Evolutionary conservation across 2,888 invertebrate genomes (phyloP).

Genomic region (Apotomis betuletana): DNA sequence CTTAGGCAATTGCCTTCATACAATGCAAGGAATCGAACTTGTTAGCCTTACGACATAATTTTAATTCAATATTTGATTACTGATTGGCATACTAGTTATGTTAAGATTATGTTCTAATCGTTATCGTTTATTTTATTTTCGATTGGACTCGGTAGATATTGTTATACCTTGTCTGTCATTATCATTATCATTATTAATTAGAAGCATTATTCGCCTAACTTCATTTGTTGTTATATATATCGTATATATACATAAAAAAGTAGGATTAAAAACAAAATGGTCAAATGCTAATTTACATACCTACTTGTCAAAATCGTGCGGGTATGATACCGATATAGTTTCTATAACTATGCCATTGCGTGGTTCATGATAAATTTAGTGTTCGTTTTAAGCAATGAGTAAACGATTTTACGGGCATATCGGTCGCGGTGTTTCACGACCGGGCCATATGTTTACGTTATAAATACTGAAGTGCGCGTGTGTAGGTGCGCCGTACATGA

Average conservation of each 20-base stretch:
- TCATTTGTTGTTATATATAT: too few species aligned
- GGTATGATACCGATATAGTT: neutral
- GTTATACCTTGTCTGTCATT: too few species aligned
- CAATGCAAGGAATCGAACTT: neutral
- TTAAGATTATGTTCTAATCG: too few species aligned
- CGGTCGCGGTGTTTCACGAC: conserved; percentile 59
- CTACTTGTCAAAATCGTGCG: neutral
- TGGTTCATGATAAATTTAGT: neutral
- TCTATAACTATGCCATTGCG: neutral
- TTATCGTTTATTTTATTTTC: too few species aligned
- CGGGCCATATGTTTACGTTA: conserved; percentile 79
- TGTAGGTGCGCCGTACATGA: conserved; percentile 66
- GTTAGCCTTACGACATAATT: conserved; percentile 1
- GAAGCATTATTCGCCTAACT: too few species aligned
- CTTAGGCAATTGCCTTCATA: conserved; percentile 24
- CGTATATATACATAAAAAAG: too few species aligned
- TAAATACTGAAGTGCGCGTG: conserved; percentile 66
- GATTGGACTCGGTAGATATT: too few species aligned
- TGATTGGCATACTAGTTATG: neutral
- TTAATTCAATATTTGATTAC: conserved; percentile 8
- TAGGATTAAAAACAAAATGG: neutral
- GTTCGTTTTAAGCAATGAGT: conserved; percentile 23
- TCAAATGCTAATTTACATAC: neutral
- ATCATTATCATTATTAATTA: too few species aligned
- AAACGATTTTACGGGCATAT: conserved; percentile 51